Evolutionary conservation across 2,888 invertebrate genomes (phyloP), one percentile per base, ranked within the genome.

Genomic region (Dryadula phaetusa): DNA sequence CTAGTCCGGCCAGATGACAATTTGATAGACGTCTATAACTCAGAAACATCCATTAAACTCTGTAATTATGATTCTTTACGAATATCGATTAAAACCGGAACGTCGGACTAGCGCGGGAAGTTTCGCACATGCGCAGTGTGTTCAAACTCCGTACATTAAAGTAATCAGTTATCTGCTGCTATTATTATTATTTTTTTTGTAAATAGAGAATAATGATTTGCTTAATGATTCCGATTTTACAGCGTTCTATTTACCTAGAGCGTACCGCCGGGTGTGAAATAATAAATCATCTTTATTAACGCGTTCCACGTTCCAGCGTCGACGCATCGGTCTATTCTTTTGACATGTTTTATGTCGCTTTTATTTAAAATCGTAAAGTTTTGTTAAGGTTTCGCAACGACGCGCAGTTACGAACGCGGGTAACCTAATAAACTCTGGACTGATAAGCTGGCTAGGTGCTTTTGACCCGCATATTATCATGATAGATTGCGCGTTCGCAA

Each of bases 1-100:
- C 86, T 85, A 85, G 82, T 77, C 79, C 76, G 74, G 75, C 79
- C 79, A 81, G 81, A 86, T 86, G 86, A 87, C 87, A 87, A 87
- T 89, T 85, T 88, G 87, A 88, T 87, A 83, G 86, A 86, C 87
- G 82, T 77, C 79, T 66, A 70, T 66, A 77, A 80, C 80, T 71
- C 62, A 56, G 66, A 68, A 61, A 74, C 71, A 70, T 70, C 70
- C 69, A 74, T 73, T 74, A 71, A 70, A 66, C 63, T 60, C 47
- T 37, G 62, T 70, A 66, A 72, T 71, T 66, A 68, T 28, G 44
- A 58, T 69, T 62, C 64, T 69, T 70, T 66, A 67, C 58, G 61
- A 70, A 69, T 70, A 70, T 69, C 71, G 68, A 69, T 71, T 71
- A 49, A 47, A 69, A 64, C 56, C 47, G 60, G 58, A 61, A 69